phyloP scores from a whole-genome alignment of 2,888 invertebrate genomes.

The Apotomis turbidana region DNA sequence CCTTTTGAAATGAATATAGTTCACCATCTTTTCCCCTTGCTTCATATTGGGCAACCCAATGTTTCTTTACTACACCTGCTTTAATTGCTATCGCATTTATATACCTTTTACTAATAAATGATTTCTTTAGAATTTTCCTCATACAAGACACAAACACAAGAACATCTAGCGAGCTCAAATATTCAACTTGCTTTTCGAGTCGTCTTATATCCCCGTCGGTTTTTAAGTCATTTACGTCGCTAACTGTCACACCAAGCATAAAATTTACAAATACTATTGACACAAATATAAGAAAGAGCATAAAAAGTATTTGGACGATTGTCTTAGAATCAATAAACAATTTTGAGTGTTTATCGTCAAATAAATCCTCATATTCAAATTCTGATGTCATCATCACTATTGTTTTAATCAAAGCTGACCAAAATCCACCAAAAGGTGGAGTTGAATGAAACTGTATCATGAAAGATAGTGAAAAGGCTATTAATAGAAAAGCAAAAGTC shows the following conservation, averaged over 20 bases:
- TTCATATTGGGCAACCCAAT: not conserved
- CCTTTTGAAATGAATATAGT: too few relatives aligned
- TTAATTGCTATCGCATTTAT: too few relatives aligned
- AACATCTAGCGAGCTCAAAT: constrained; percentile 54
- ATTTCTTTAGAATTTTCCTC: too few relatives aligned
- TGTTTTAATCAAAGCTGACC: constrained; percentile 60
- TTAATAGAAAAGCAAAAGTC: constrained; percentile 53
- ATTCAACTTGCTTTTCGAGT: constrained; percentile 62
- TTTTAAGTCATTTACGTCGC: constrained; percentile 64
- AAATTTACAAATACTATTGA: constrained; percentile 68
- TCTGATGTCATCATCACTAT: constrained; percentile 71
- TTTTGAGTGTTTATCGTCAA: constrained; percentile 44
- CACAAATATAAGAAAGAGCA: constrained; percentile 61
- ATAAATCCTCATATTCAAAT: constrained; percentile 61
- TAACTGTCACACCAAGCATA: constrained; percentile 67
- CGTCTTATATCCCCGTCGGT: constrained; percentile 61
- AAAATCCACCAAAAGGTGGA: constrained; percentile 56
- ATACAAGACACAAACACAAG: constrained; percentile 44
- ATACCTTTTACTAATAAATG: too few relatives aligned
- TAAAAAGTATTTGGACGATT: constrained; percentile 57
- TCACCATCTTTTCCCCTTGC: too few relatives aligned
- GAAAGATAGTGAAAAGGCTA: constrained; percentile 66
- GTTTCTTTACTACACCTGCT: too few relatives aligned
- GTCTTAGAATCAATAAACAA: constrained; percentile 45
- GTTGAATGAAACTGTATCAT: constrained; percentile 58